Base-by-base conservation (phyloP, 2,888 invertebrate species). In the Idaea aversata region DNA sequence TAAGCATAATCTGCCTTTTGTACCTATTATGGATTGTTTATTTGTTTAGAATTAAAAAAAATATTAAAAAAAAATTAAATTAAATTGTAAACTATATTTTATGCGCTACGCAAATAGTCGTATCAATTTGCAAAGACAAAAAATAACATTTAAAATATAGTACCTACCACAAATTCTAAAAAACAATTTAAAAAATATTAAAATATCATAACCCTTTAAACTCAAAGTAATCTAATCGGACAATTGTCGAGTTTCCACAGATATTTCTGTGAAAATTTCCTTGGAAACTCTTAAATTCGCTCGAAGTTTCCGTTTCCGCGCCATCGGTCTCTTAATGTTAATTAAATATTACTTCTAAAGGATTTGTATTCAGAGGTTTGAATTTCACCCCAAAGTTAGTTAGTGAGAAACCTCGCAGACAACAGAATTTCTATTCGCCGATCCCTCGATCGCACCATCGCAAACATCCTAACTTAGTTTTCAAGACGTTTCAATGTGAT, bases 291-390 rank as follows among this genome's bases (percentile, higher is more conserved):
- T 47, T 47, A 47, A 47, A 47, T 47, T 47, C 10, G 13, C 13
- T 10, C 47, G 13, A 47, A 47, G 47, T 47, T 47, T 47, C 47
- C 47, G 80, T 82, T 87, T 87, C 83, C 81, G 76, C 82, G 74
- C 84, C 85, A 88, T 86, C 81, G 85, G 82, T 67, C 73, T 85
- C 86, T 88, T 88, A 88, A 81, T 81, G 85, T 86, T 88, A 87
- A 88, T 88, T 88, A 87, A 88, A 88, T 84, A 79, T 77, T 80
- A 82, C 80, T 78, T 75, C 72, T 65, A 59, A 15, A 16, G 73
- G 77, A 81, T 82, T 82, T 77, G 80, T 76, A 78, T 84, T 86
- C 79, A 75, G 77, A 75, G 68, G 73, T 47, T 47, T 47, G 47
- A 47, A 47, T 62, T 59, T 34, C 35, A 16, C 70, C 69, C 68